These are phyloP conservation scores for Cydia amplana DNA, from an alignment of 1,140 invertebrate genomes.

Conservation along the genomic window DNA sequence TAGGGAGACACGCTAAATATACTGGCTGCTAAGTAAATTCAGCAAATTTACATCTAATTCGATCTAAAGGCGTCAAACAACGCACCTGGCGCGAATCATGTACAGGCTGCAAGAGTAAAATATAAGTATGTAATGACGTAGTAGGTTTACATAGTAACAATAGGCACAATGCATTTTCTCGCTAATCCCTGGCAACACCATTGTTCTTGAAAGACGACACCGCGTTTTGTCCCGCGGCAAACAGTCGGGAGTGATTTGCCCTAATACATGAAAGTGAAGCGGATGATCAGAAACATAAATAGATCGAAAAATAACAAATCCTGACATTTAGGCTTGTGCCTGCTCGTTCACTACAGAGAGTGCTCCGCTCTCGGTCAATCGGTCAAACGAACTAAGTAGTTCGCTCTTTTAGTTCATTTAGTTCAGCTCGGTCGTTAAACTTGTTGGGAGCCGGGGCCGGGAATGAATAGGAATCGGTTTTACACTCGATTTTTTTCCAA, in stretches of 20 bases:
- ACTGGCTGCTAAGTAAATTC: neutral
- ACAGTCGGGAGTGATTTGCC: conserved; percentile 1
- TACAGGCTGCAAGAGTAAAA: neutral
- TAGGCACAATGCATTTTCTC: conserved; percentile 33
- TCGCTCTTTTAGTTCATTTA: too few relatives aligned
- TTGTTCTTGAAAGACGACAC: conserved; percentile 66
- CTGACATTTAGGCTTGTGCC: too few relatives aligned
- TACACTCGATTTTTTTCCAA: too few relatives aligned
- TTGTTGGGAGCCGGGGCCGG: too few relatives aligned
- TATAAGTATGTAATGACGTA: conserved; percentile 32
- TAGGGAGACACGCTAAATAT: neutral
- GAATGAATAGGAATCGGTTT: too few relatives aligned
- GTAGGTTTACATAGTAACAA: conserved; percentile 31
- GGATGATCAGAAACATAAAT: neutral
- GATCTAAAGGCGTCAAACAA: neutral
- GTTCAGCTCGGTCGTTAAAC: too few relatives aligned
- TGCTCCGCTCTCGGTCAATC: too few relatives aligned
- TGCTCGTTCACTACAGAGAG: too few relatives aligned
- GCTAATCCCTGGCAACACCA: conserved; percentile 37
- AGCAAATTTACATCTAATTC: conserved; percentile 5
- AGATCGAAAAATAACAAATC: neutral
- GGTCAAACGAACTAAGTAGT: too few relatives aligned
- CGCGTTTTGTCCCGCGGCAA: conserved; percentile 39
- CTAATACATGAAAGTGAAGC: conserved; percentile 12
- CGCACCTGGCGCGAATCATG: neutral